A percentile compares a stretch with the other conserved stretches of the same genome.
phyloP scores from a whole-genome alignment of 2,113 vertebrate genomes.

The Esox niger region DNA sequence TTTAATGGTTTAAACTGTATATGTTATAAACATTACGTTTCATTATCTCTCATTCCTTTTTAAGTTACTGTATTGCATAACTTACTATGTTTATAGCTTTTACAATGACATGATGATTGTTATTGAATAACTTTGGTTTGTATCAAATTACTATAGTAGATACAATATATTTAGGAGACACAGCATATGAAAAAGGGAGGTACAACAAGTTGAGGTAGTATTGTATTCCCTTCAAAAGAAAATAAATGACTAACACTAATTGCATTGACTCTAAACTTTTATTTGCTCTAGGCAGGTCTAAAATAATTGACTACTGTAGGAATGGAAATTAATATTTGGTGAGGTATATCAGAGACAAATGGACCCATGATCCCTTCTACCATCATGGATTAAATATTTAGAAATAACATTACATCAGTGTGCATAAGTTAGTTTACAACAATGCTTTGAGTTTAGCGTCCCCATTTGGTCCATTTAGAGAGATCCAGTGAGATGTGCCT shows the following conservation, averaged over 20 bases:
- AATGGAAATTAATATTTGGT: neutral
- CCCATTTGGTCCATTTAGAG: conserved; percentile 29
- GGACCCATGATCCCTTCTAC: neutral
- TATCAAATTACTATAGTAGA: neutral
- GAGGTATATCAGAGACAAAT: neutral
- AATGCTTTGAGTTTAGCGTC: conserved; percentile 30
- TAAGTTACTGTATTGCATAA: conserved; percentile 3
- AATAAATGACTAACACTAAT: conserved; percentile 30
- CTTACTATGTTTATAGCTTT: conserved; percentile 1
- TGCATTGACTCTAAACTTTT: conserved; percentile 9
- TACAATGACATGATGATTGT: conserved; percentile 12
- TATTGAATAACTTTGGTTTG: conserved; percentile 13
- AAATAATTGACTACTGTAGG: too few species aligned
- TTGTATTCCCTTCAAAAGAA: neutral
- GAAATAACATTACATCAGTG: conserved; percentile 22
- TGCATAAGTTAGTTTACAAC: conserved; percentile 26
- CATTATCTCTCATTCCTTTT: neutral
- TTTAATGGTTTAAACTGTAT: neutral
- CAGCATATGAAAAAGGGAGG: neutral
- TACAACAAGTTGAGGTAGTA: neutral
- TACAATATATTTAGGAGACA: too few species aligned
- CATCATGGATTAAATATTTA: neutral
- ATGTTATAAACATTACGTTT: conserved; percentile 12
- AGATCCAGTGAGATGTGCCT: conserved; percentile 21
- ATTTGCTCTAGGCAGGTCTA: conserved; percentile 23